A percentile compares a stretch with the other conserved stretches of the same genome.
phyloP scores from a whole-genome alignment of 2,888 invertebrate genomes.

The Dasysyrphus tricinctus region DNA sequence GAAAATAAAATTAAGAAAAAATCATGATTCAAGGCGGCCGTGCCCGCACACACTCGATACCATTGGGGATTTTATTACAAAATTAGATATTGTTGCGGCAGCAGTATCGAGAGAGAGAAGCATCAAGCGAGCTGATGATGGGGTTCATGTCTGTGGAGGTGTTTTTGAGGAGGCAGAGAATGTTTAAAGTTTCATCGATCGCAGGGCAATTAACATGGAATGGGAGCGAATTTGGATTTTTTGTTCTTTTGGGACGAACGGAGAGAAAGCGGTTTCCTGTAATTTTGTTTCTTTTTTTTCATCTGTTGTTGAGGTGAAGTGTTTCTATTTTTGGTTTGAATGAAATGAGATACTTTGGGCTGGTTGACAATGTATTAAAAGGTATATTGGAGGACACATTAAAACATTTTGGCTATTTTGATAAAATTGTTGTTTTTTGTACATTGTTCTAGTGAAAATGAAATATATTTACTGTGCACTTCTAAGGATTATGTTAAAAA shows the following conservation, averaged over 20 bases:
- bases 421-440: neutral
- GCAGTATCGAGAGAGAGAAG: neutral
- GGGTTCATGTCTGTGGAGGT: slow-evolving; percentile 42
- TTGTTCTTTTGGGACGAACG: neutral
- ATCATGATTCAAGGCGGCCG: slow-evolving; percentile 41
- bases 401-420: neutral
- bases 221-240: slow-evolving; percentile 59
- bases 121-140: neutral
- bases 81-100: slow-evolving; percentile 45
- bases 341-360: slow-evolving; percentile 42
- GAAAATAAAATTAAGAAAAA: slow-evolving; percentile 75
- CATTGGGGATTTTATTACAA: slow-evolving; percentile 47
- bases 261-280: slow-evolving; percentile 35
- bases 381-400: neutral
- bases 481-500: too few relatives aligned
- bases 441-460: too few relatives aligned
- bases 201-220: slow-evolving; percentile 53
- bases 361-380: slow-evolving; percentile 9
- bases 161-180: slow-evolving; percentile 23
- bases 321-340: slow-evolving; percentile 44
- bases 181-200: slow-evolving; percentile 65
- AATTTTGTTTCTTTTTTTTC: neutral
- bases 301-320: slow-evolving; percentile 13
- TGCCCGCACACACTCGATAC: slow-evolving; percentile 67
- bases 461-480: too few relatives aligned